These are phyloP conservation scores for Phylloscopus trochilus DNA, from an alignment of 2,113 vertebrate species.

Conservation along the genomic window DNA sequence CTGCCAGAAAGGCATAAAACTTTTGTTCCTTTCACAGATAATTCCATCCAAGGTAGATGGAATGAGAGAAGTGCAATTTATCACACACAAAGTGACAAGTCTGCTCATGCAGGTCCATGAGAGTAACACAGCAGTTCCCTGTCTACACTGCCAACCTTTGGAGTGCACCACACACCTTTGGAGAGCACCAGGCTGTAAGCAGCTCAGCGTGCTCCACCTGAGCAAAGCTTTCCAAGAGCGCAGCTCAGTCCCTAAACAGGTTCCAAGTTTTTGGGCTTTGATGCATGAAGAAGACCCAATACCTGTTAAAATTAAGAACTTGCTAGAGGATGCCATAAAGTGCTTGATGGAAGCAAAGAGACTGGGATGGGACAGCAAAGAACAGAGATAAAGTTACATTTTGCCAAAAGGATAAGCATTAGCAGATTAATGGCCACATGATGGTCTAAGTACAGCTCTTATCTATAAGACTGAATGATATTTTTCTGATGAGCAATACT, in stretches of 20 bases:
- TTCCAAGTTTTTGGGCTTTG: neutral
- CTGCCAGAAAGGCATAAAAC: neutral
- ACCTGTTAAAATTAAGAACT: conserved; percentile 3
- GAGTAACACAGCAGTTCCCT: neutral
- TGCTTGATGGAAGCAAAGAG: neutral
- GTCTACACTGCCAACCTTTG: neutral
- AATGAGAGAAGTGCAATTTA: neutral
- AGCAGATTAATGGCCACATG: neutral
- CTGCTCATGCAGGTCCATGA: neutral
- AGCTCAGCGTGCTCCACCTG: conserved; percentile 15
- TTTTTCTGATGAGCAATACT: neutral
- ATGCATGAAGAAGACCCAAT: neutral
- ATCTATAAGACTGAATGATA: neutral
- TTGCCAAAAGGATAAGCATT: neutral
- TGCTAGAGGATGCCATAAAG: neutral
- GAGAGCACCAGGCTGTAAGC: neutral
- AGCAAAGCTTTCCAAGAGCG: conserved; percentile 26
- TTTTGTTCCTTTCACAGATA: neutral
- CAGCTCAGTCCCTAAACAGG: neutral
- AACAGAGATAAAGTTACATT: neutral
- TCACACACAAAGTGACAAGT: neutral
- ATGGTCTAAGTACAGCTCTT: neutral
- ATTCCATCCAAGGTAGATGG: neutral
- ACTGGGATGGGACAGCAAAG: neutral
- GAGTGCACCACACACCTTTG: neutral